Evolutionary conservation across 2,888 invertebrate species (phyloP), one percentile per base, ranked within the genome.

Genomic region (Drosophila trichaetosa): DNA sequence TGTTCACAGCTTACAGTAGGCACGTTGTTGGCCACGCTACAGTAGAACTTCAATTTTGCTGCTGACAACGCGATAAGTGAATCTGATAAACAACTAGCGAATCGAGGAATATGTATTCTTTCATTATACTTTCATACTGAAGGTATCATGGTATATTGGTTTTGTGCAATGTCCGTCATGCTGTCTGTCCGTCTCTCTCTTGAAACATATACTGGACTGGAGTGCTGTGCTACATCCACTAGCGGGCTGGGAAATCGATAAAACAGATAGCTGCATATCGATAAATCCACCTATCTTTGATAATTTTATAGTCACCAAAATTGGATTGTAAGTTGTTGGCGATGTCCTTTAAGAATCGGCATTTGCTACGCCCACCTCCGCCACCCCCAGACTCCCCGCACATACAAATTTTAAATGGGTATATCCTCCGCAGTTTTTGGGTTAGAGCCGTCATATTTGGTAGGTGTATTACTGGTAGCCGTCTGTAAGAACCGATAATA

Each of bases 11-110:
- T 57, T 62, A 66, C 61, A 61, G 38, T 34, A 2, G 11, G 62
- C 74, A 74, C 73, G 73, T 73, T 74, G 73, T 36, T 13, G 11
- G 21, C 16, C 73, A 67, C 67, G 73, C 31, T 57, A 60, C 58
- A 36, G 29, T 49, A 40, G 29, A 60, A 46, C 33, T 18, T 31
- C n/a, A 34, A 38, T 2, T 52, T 63, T 21, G 40, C 51, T 53
- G 59, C 59, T 68, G 63, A 60, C 56, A n/a, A 27, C 11, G 48
- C 73, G 51, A 48, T 70, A 60, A 60, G 46, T 38, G 21, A 24
- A 11, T 56, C 49, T 49, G 69, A 46, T 57, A 57, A 68, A 40
- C 33, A 46, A n/a, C 33, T 13, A 36, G 38, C 27, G n/a, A 66
- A 18, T 18, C 18, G 31, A 27, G 34, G 1, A 13, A 18, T 49